These are phyloP conservation scores for Orthosia cruda DNA, from an alignment of 2,888 invertebrate species.

Conservation along the genomic window DNA sequence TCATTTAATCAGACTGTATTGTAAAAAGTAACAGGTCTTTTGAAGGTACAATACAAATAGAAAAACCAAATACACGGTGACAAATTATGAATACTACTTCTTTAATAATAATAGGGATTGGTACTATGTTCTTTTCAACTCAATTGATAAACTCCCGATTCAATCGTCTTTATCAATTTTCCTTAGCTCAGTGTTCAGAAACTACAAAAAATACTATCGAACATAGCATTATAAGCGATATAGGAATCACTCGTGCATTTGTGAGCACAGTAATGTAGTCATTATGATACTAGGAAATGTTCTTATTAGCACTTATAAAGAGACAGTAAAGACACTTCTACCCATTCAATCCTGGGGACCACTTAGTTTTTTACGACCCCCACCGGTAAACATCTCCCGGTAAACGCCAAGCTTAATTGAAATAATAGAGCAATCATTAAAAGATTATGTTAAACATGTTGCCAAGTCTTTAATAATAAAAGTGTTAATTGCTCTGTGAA, in stretches of 20 bases:
- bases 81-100: no score
- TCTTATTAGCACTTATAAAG: neutral
- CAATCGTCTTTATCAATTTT: no score
- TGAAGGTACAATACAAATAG: neutral
- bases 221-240: neutral
- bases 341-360: neutral
- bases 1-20: no score
- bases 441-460: slow-evolving; percentile 53
- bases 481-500: slow-evolving; percentile 33
- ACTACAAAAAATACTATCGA: no score
- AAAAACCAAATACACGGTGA: neutral
- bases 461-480: slow-evolving; percentile 37
- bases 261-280: neutral
- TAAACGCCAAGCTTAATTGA: slow-evolving; percentile 54
- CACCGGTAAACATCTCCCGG: slow-evolving; percentile 23
- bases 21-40: neutral
- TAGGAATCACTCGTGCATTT: neutral
- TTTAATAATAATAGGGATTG: neutral
- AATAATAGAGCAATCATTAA: slow-evolving; percentile 51
- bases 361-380: slow-evolving; percentile 26
- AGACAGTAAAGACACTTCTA: neutral
- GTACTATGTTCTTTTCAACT: neutral
- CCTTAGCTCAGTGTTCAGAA: no score
- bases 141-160: neutral
- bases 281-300: neutral